Evolutionary conservation across 1,140 invertebrate genomes (phyloP), one percentile per base, ranked within the genome.

Genomic region (Nephila pilipes): DNA sequence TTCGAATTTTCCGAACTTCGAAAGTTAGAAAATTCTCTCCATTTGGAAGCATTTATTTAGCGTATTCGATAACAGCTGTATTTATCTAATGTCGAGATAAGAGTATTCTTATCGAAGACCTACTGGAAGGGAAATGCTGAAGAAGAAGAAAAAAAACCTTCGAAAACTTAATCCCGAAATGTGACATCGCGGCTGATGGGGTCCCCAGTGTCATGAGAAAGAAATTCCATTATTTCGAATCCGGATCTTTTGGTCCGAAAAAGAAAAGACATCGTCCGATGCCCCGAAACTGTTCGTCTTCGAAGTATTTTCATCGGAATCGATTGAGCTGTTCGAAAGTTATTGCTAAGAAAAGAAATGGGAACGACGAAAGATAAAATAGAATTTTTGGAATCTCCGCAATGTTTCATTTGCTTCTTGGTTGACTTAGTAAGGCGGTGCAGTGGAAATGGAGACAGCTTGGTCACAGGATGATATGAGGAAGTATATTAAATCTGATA

Each of bases 271-370:
- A 36, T 60, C 16, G 36, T 54, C 81, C 25, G 81, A 55, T 83
- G 69, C 80, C 58, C 58, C 58, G 54, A 87, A 87, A 87, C 85
- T 87, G 85, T 87, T 87, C 85, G 57, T 87, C 58, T 60, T 87
- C 55, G 55, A 60, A 60, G 85, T 87, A 87, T 87, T 87, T 87
- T 87, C 85, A 87, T 87, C 36, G 57, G 57, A 60, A 87, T 87
- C 85, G 85, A 87, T 87, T 87, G 85, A 36, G 85, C 85, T 60
- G 58, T 87, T 87, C 58, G 55, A 87, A 87, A 87, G 85, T 87
- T 87, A 87, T 87, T 58, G 85, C 85, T 87, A n/a, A 75, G 60
- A 88, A 88, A 36, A 69, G 87, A 88, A 88, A 88, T 88, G 87
- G 54, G 63, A 60, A 87, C 85, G 38, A n/a, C 5, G 60, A 69